These are phyloP conservation scores for Lycorma delicatula DNA, from an alignment of 1,140 invertebrate genomes.

Conservation along the genomic window DNA sequence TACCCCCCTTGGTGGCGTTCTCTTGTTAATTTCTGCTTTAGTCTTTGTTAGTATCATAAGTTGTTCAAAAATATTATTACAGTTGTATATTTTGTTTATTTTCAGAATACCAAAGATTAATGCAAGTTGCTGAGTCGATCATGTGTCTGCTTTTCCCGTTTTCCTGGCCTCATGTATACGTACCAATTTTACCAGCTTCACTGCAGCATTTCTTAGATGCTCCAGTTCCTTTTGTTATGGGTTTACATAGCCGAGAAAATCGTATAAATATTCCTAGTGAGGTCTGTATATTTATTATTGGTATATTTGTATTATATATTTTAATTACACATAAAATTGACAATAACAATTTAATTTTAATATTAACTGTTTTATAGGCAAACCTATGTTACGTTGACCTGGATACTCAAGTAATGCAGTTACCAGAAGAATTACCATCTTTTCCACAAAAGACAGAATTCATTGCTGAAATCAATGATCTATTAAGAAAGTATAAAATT, in stretches of 20 bases:
- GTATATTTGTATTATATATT: neutral
- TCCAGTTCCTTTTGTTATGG: slow-evolving; percentile 98
- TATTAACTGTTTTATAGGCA: slow-evolving; percentile 44
- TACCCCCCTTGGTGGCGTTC: no score
- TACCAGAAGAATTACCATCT: slow-evolving; percentile 89
- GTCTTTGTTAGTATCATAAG: no score
- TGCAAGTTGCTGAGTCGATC: slow-evolving; percentile 94
- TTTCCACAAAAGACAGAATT: slow-evolving; percentile 88
- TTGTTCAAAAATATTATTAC: no score
- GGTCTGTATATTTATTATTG: slow-evolving; percentile 35
- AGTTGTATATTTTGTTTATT: slow-evolving; percentile 17
- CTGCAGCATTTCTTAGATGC: slow-evolving; percentile 96
- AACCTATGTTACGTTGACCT: slow-evolving; percentile 94
- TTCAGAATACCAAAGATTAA: slow-evolving; percentile 86
- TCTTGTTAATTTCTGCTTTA: no score
- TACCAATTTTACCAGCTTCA: slow-evolving; percentile 93
- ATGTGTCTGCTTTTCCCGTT: slow-evolving; percentile 88
- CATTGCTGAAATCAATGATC: slow-evolving; percentile 70
- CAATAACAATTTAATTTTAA: neutral
- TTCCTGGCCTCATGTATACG: slow-evolving; percentile 97
- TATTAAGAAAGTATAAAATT: slow-evolving; percentile 67
- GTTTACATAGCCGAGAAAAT: slow-evolving; percentile 47
- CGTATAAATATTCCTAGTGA: slow-evolving; percentile 51
- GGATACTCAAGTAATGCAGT: slow-evolving; percentile 81
- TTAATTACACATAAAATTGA: neutral